phyloP scores from a whole-genome alignment of 2,888 invertebrate species.

The Coleophora flavipennella region DNA sequence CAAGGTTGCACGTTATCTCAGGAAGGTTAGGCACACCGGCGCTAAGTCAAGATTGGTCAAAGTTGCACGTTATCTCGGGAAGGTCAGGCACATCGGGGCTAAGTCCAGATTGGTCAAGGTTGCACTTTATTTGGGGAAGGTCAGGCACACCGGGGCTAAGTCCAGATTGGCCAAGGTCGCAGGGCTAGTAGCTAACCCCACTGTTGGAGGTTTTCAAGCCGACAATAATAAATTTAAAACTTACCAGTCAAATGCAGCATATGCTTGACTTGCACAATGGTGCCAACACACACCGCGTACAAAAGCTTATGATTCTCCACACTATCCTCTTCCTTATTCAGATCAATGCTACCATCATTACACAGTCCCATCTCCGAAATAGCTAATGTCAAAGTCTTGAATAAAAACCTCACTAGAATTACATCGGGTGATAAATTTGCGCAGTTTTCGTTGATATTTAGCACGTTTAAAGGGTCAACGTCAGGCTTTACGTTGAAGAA shows the following conservation, averaged over 20 bases:
- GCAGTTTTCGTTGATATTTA: slow-evolving; percentile 72
- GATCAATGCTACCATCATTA: slow-evolving; percentile 33
- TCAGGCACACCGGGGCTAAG: too few species aligned
- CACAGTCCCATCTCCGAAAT: slow-evolving; percentile 51
- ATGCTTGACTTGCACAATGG: slow-evolving; percentile 61
- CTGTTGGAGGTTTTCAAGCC: too few species aligned
- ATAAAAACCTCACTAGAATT: slow-evolving; percentile 76
- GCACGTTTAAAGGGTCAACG: slow-evolving; percentile 76
- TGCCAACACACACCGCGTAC: slow-evolving; percentile 54
- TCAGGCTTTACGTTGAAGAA: slow-evolving; percentile 65
- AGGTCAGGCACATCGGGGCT: too few species aligned
- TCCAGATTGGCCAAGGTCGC: too few species aligned
- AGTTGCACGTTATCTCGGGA: too few species aligned
- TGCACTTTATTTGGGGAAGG: too few species aligned
- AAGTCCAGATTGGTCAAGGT: too few species aligned
- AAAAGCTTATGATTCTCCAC: slow-evolving; percentile 38
- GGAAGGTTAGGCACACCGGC: too few species aligned
- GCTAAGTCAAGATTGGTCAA: too few species aligned
- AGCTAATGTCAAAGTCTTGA: slow-evolving; percentile 75
- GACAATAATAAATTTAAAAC: slow-evolving; percentile 15
- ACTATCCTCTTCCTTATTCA: slow-evolving; percentile 21
- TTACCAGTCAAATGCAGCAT: slow-evolving; percentile 65
- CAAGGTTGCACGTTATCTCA: too few species aligned
- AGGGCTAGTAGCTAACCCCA: too few species aligned
- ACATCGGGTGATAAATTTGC: slow-evolving; percentile 74